Evolutionary conservation across 2,888 invertebrate species (phyloP).

Genomic region (Timandra comae): DNA sequence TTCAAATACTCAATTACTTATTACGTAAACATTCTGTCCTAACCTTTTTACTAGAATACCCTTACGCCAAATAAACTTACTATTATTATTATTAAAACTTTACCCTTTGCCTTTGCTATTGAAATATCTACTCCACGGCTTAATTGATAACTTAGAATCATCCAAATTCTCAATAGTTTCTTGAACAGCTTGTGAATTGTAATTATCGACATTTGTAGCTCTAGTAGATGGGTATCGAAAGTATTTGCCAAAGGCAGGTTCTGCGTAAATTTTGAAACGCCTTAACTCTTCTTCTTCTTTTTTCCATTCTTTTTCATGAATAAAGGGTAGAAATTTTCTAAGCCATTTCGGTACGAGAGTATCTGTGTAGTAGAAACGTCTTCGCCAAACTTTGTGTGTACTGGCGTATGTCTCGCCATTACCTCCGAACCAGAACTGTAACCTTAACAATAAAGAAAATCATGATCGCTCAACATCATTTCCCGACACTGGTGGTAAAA

Average conservation of each 20-base stretch:
- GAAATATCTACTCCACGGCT: no score
- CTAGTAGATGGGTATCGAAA: conserved; percentile 41
- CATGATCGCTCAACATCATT: no score
- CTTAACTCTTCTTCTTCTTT: conserved; percentile 37
- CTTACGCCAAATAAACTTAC: no score
- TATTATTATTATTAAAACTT: no score
- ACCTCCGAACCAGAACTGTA: conserved; percentile 49
- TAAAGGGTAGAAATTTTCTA: conserved; percentile 32
- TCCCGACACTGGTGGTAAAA: no score
- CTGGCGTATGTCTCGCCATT: conserved; percentile 36
- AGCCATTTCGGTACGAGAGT: conserved; percentile 49
- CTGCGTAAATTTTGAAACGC: conserved; percentile 41
- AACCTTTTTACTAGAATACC: no score
- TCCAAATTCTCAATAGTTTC: conserved; percentile 32
- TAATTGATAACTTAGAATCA: conserved; percentile 4
- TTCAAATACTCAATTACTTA: no score
- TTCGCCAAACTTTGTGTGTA: conserved; percentile 45
- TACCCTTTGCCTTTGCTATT: no score
- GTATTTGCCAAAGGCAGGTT: conserved; percentile 48
- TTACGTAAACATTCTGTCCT: no score
- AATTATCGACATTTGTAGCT: conserved; percentile 10
- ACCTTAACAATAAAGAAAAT: no score
- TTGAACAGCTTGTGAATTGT: conserved; percentile 13
- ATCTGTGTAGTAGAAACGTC: conserved; percentile 50
- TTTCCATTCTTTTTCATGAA: conserved; percentile 42